These are phyloP conservation scores for Philopedon plagiatum DNA, from an alignment of 2,888 invertebrate genomes.

Conservation along the genomic window DNA sequence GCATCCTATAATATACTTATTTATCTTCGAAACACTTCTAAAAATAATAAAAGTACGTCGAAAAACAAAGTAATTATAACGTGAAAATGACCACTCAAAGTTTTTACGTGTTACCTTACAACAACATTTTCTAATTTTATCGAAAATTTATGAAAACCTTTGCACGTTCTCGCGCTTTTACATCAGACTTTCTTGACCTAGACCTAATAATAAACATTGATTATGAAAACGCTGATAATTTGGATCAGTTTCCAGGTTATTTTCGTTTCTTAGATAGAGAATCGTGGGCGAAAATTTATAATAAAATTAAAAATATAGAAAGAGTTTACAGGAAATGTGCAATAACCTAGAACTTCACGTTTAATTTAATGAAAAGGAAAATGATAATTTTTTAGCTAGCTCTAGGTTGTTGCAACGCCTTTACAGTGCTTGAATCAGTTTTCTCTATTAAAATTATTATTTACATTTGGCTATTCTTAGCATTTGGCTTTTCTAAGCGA, in stretches of 20 bases:
- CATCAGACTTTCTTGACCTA: constrained; percentile 12
- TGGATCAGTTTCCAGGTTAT: neutral
- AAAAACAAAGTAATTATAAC: neutral
- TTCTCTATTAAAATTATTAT: no score
- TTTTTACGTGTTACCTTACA: neutral
- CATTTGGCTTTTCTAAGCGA: no score
- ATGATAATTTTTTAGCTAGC: no score
- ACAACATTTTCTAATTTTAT: constrained; percentile 2
- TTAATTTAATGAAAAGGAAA: no score
- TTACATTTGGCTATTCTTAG: no score
- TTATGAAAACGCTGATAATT: neutral
- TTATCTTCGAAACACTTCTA: neutral
- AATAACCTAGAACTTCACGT: constrained; percentile 6
- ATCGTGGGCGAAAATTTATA: constrained; percentile 8
- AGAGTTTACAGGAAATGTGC: constrained; percentile 3
- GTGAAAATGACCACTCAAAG: neutral
- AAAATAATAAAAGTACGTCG: neutral
- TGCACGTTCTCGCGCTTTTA: neutral
- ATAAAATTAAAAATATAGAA: constrained; percentile 3
- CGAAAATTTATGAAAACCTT: neutral
- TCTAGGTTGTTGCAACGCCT: no score
- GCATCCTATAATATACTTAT: neutral
- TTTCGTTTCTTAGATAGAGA: neutral
- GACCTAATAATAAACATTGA: constrained; percentile 8
- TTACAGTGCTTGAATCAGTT: no score